Conservation (phyloP, 2,797 vertebrate genomes). For the Enteromius fasciolatus region DNA sequence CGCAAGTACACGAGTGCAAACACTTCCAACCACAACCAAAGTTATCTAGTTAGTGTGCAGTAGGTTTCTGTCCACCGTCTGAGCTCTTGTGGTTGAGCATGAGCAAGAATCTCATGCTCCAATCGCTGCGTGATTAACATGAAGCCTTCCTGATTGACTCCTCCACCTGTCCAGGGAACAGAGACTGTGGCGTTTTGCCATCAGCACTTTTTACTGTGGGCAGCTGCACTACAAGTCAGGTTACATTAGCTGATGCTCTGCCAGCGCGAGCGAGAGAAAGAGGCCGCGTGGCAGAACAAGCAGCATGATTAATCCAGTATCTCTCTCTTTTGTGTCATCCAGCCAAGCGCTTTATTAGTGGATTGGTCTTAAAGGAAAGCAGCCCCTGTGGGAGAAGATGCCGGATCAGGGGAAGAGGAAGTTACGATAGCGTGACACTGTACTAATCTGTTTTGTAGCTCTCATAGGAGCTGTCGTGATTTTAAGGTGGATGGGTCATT, state of each 20-base stretch:
- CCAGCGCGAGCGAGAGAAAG: not conserved
- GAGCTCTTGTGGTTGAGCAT: not conserved
- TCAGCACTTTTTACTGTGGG: constrained; percentile 30
- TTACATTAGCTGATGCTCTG: constrained; percentile 30
- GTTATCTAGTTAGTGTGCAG: not conserved
- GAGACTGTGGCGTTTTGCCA: constrained; percentile 33
- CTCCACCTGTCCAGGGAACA: constrained; percentile 20
- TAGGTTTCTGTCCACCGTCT: constrained; percentile 5
- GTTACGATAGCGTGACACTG: constrained; percentile 9
- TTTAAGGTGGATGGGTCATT: not conserved
- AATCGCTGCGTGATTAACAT: constrained; percentile 28
- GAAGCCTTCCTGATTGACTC: constrained; percentile 32
- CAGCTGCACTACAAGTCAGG: constrained; percentile 41
- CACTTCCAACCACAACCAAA: not conserved
- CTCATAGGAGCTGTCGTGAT: constrained; percentile 3
- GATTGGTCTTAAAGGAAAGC: constrained; percentile 24
- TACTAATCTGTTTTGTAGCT: constrained; percentile 12
- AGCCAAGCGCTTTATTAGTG: constrained; percentile 34
- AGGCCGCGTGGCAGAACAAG: constrained; percentile 3
- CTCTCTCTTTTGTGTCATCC: constrained; percentile 2
- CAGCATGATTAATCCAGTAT: constrained; percentile 31
- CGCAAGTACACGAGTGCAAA: not conserved
- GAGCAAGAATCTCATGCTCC: not conserved
- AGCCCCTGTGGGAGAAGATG: not conserved
- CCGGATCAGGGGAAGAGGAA: not conserved